Conservation (phyloP, 2,888 invertebrate species). For the Ormyrus labotus region DNA sequence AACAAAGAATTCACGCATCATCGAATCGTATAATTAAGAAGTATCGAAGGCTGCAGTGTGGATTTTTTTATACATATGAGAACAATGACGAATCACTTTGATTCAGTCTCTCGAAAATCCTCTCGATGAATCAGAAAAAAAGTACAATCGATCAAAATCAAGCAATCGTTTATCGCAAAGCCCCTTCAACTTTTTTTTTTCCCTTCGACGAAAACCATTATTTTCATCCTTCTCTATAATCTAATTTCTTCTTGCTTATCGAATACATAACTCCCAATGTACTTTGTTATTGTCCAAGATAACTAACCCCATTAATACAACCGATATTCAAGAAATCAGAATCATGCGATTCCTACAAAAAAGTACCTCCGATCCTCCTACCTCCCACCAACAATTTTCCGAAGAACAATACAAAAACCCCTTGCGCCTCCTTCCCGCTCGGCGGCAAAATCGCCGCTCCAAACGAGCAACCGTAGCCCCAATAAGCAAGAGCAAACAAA, state of each 20-base stretch:
- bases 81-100: constrained; percentile 32
- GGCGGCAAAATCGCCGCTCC: neutral
- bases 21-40: constrained; percentile 20
- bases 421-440: no score
- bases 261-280: no score
- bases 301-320: no score
- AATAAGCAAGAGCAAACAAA: neutral
- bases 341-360: no score
- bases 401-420: no score
- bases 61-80: neutral
- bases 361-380: no score
- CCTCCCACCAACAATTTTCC: no score
- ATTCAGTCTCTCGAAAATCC: neutral
- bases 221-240: no score
- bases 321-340: no score
- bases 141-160: constrained; percentile 61
- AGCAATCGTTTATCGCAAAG: constrained; percentile 52
- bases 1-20: neutral
- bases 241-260: no score
- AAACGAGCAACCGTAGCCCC: neutral
- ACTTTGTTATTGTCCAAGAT: no score
- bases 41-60: neutral
- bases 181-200: constrained; percentile 42
- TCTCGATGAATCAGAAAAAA: constrained; percentile 1
- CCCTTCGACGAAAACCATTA: neutral